Evolutionary conservation across 2,797 vertebrate genomes (phyloP).

Genomic region (Remorina albescens): DNA sequence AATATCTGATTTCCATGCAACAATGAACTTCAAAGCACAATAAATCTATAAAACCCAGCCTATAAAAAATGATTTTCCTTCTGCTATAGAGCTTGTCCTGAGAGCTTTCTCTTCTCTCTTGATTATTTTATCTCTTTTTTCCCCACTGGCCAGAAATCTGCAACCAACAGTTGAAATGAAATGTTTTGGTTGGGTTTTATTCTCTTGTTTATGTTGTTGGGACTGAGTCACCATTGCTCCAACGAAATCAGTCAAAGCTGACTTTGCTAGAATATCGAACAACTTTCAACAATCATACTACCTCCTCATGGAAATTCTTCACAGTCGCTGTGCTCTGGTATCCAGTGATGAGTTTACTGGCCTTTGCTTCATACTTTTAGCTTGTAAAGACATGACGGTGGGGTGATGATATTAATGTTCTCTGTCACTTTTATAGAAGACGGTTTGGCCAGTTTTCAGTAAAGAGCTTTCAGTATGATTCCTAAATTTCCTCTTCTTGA

Average conservation of each 20-base stretch:
- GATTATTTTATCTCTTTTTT: constrained; percentile 28
- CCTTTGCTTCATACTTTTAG: constrained; percentile 39
- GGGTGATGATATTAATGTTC: constrained; percentile 41
- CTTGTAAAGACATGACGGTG: constrained; percentile 24
- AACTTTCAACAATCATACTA: constrained; percentile 25
- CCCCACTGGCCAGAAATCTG: constrained; percentile 22
- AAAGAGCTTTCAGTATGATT: constrained; percentile 24
- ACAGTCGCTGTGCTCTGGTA: constrained; percentile 13
- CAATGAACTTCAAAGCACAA: constrained; percentile 44
- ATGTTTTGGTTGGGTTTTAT: constrained; percentile 21
- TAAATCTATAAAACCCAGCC: constrained; percentile 41
- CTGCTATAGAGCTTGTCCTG: constrained; percentile 29
- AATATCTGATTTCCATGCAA: constrained; percentile 37
- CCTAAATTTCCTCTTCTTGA: constrained; percentile 25
- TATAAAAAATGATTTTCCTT: constrained; percentile 57
- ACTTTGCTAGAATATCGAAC: constrained; percentile 14
- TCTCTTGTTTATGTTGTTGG: constrained; percentile 11
- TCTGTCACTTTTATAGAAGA: constrained; percentile 36
- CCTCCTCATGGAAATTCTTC: constrained; percentile 3
- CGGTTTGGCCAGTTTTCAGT: constrained; percentile 16
- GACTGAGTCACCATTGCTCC: neutral
- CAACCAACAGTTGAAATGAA: constrained; percentile 32
- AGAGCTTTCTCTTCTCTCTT: constrained; percentile 32
- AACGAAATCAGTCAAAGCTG: neutral
- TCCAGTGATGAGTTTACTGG: constrained; percentile 13